A percentile compares a stretch with the other conserved stretches of the same genome.
These are phyloP conservation scores for Drosophila anceps DNA, from an alignment of 2,888 invertebrate genomes.

Conservation along the genomic window DNA sequence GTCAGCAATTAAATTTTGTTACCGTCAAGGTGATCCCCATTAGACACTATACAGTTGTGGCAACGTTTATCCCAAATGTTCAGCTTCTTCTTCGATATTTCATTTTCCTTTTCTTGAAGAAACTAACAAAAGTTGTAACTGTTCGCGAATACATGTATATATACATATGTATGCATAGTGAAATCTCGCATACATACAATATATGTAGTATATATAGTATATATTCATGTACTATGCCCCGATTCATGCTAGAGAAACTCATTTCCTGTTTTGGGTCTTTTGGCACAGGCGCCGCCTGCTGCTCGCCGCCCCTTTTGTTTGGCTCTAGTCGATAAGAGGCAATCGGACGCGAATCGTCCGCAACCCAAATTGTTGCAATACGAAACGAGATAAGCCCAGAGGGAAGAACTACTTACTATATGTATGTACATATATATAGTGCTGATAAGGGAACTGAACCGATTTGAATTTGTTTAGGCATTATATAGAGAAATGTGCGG, in stretches of 20 bases:
- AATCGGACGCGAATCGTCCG: conserved; percentile 23
- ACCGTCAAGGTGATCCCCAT: too few species aligned
- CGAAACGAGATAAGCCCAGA: conserved; percentile 31
- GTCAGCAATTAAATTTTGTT: too few species aligned
- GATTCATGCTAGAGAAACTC: not conserved
- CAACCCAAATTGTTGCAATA: conserved; percentile 48
- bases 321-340: conserved; percentile 32
- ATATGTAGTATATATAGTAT: too few species aligned
- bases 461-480: not conserved
- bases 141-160: not conserved
- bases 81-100: too few species aligned
- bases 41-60: too few species aligned
- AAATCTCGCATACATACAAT: not conserved
- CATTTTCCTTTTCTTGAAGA: too few species aligned
- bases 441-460: conserved; percentile 15
- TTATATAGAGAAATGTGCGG: too few species aligned
- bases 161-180: too few species aligned
- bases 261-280: conserved; percentile 6
- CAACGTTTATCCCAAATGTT: too few species aligned
- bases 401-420: not conserved
- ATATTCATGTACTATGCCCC: not conserved
- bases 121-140: too few species aligned
- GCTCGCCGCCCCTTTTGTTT: too few species aligned
- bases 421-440: not conserved
- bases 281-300: too few species aligned